A percentile compares a stretch with the other conserved stretches of the same genome.
Conservation (phyloP, 2,888 invertebrate genomes). For the Perdita meconis region DNA sequence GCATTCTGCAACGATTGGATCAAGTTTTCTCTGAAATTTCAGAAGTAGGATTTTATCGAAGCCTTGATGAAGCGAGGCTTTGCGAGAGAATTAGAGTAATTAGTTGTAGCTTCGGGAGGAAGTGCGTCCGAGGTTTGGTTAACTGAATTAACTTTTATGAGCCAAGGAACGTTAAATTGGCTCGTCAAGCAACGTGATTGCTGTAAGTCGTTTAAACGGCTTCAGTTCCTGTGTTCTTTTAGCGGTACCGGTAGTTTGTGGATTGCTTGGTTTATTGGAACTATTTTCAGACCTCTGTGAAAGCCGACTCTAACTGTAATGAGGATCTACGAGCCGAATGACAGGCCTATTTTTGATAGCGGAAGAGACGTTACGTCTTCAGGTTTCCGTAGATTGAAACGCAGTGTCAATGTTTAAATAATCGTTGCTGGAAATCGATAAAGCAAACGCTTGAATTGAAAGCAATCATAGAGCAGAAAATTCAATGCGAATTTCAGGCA, state of each 20-base stretch:
- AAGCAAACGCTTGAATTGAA: not conserved
- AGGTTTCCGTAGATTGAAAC: not conserved
- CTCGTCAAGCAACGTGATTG: constrained; percentile 28
- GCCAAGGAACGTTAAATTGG: constrained; percentile 18
- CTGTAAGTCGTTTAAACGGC: constrained; percentile 33
- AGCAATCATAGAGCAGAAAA: not conserved
- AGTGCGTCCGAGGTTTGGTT: too few relatives aligned
- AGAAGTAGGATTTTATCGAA: too few relatives aligned
- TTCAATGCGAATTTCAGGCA: not conserved
- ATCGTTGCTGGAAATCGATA: not conserved
- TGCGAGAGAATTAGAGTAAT: too few relatives aligned
- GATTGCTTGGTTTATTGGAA: constrained; percentile 54
- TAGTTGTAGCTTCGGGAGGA: too few relatives aligned
- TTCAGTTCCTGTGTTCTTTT: constrained; percentile 51
- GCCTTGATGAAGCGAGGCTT: too few relatives aligned
- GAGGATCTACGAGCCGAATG: constrained; percentile 34
- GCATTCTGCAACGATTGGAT: too few relatives aligned
- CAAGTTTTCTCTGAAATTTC: too few relatives aligned
- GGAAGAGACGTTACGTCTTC: not conserved
- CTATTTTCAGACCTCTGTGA: constrained; percentile 57
- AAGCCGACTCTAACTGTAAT: constrained; percentile 43
- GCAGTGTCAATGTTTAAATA: not conserved
- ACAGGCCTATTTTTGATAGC: constrained; percentile 44
- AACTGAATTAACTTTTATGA: not conserved
- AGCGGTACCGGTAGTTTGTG: constrained; percentile 55